These are phyloP conservation scores for Macrotus californicus DNA, from an alignment of 2,113 vertebrate genomes.

Conservation along the genomic window DNA sequence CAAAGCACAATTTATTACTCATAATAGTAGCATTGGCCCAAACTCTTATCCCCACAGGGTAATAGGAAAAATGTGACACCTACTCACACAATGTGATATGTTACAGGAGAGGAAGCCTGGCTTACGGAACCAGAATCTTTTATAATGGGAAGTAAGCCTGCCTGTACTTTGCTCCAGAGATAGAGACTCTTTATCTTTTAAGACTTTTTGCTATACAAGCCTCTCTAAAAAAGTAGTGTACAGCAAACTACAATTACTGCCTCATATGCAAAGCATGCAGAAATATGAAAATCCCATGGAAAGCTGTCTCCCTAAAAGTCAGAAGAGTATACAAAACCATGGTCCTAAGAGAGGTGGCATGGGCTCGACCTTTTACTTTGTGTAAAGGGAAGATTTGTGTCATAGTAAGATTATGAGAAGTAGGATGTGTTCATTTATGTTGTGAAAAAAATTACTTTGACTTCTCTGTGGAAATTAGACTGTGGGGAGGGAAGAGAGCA, in stretches of 20 bases:
- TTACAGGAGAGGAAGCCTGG: background rate
- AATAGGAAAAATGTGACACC: background rate
- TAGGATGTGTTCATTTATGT: background rate
- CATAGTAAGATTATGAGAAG: background rate
- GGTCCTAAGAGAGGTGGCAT: background rate
- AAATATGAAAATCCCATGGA: background rate
- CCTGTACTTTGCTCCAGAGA: background rate
- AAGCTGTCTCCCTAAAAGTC: background rate
- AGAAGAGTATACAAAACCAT: background rate
- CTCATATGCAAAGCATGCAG: background rate
- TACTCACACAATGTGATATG: background rate
- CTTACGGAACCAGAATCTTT: background rate
- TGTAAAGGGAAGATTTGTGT: background rate
- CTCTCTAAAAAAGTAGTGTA: background rate
- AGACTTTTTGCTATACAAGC: background rate
- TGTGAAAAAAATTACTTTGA: background rate
- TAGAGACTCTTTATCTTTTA: background rate
- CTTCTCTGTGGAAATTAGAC: background rate
- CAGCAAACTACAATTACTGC: background rate
- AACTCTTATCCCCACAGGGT: background rate
- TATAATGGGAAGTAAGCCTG: background rate
- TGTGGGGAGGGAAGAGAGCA: background rate
- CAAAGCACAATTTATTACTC: background rate
- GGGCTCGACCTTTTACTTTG: background rate
- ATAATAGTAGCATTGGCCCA: background rate